Evolutionary conservation across 2,888 invertebrate species (phyloP), one percentile per base, ranked within the genome.

Genomic region (Apotomis betuletana): DNA sequence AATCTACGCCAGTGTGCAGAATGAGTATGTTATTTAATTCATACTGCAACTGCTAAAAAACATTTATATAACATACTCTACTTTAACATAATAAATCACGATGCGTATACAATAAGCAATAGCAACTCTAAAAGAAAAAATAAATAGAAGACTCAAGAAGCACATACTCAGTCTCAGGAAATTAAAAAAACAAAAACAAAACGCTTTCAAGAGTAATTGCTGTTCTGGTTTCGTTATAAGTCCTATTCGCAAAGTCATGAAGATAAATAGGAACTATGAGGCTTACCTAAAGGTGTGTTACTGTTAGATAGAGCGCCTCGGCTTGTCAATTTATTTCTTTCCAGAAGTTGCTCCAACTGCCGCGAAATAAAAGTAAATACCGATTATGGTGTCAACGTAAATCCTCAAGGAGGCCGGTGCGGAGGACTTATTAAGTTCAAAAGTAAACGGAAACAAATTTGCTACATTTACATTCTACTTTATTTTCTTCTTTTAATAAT

Each of bases 261-360:
- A 58, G 65, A 74, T 49, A 71, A 70, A 72, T 67, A 59, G 64
- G 13, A 64, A 67, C 58, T 46, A 41, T n/a, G 64, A 64, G 13
- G 54, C 55, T 41, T 59, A 63, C 59, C 63, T 58, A 57, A 60
- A 4, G 51, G 55, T 51, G 62, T 55, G 67, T 69, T 58, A 68
- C 64, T 65, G 73, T 52, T 67, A 55, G 67, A 67, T 69, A 63
- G 54, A 46, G 27, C 41, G 12, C 69, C 46, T 67, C 54, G 67
- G 46, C 71, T 68, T 73, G 70, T 71, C 75, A 71, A 76, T 75
- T 74, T 74, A 75, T 75, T 75, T 74, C 61, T 59, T 68, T 61
- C 59, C 52, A 49, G 49, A 62, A 59, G 52, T 63, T 62, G 49
- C 15, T 36, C 63, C 13, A 38, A 52, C 49, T 41, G n/a, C 38